Base-by-base conservation (phyloP, 2,888 invertebrate genomes). In the Noctua fimbriata region DNA sequence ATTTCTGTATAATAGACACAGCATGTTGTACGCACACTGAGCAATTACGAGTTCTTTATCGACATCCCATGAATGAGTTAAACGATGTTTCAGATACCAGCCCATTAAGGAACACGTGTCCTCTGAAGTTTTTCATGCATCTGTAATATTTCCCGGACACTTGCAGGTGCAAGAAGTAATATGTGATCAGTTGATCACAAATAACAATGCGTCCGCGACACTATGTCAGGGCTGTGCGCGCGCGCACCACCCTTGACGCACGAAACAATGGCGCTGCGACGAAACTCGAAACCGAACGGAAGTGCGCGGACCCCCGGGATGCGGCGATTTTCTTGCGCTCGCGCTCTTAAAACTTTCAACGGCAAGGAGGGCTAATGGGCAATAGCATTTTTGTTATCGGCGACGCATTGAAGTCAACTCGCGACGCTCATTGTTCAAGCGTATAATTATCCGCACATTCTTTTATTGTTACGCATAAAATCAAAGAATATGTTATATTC, bases 401-500 rank as follows among this genome's bases (percentile, higher is more conserved):
- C 92, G 89, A 88, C 89, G 92, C 94, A 95, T 95, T 95, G 94
- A 96, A 96, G 95, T 96, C 95, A 95, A 94, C 92, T 95, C 93
- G 93, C 94, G 94, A 89, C 91, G 90, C 82, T 86, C 92, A 95
- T 97, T 97, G 97, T 97, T 97, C 95, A 92, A 92, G 91, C 92
- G 92, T 95, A 94, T 96, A 97, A 97, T 97, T 97, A 96, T 95
- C 90, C 93, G 92, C 92, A 92, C 92, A 94, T 94, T 94, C 93
- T 91, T 93, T 93, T 93, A 96, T 96, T 96, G 95, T 96, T 94
- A 93, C 92, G 92, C 92, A 92, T 90, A 92, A 95, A 96, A 95
- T 95, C 95, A 96, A 95, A 96, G 95, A 96, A 96, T 96, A 96
- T 96, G 96, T 92, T 96, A 92, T 93, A 93, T 94, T 94, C 93